These are phyloP conservation scores for Borostomias antarcticus DNA, from an alignment of 2,797 vertebrate genomes.

Conservation along the genomic window DNA sequence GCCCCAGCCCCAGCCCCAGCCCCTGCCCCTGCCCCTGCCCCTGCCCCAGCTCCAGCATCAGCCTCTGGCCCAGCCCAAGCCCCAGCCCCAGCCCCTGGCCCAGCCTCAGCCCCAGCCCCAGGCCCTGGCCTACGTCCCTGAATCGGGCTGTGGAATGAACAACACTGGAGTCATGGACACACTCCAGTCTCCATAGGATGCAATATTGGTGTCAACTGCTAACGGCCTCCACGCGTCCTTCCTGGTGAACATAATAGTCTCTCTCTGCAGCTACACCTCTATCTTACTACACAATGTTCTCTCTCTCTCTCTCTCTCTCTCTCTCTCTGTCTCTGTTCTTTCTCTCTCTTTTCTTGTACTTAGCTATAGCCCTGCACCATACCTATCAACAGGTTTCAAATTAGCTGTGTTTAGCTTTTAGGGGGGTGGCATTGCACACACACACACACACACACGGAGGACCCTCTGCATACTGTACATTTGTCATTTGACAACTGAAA, in stretches of 20 bases:
- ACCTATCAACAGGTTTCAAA: constrained; percentile 61
- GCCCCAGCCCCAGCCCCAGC: constrained; percentile 18
- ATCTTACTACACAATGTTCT: not conserved
- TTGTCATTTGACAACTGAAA: constrained; percentile 73
- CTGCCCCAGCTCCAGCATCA: too few species aligned
- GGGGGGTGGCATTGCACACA: too few species aligned
- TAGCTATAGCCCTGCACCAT: constrained; percentile 50
- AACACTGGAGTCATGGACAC: constrained; percentile 54
- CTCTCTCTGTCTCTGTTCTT: constrained; percentile 14
- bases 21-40: constrained; percentile 65
- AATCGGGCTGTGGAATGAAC: constrained; percentile 49
- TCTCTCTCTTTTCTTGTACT: constrained; percentile 16
- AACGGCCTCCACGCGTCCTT: constrained; percentile 28
- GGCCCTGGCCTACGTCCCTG: constrained; percentile 25
- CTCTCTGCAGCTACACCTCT: constrained; percentile 17
- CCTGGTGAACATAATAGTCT: constrained; percentile 1
- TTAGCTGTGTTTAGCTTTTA: constrained; percentile 57
- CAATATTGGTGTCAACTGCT: constrained; percentile 65
- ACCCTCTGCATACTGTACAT: constrained; percentile 56
- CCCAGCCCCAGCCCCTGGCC: too few species aligned
- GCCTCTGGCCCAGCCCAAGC: too few species aligned
- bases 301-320: not conserved
- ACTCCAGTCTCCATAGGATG: constrained; percentile 60
- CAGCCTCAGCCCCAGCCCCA: too few species aligned
- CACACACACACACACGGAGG: constrained; percentile 8